phyloP scores from a whole-genome alignment of 2,113 vertebrate genomes.

The Bolborhynchus lineola region DNA sequence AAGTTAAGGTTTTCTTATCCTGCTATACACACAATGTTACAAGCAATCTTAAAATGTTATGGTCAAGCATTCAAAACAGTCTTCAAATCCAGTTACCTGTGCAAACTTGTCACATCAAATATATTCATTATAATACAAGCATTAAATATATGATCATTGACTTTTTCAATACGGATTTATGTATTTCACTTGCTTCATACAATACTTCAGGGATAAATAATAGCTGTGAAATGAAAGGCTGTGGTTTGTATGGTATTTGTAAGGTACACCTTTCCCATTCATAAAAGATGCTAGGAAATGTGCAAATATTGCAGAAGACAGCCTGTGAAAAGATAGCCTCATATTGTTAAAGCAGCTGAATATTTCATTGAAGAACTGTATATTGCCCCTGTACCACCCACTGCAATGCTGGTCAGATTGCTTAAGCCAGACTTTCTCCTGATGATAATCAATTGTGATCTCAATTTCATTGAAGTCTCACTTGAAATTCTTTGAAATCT shows the following conservation, averaged over 20 bases:
- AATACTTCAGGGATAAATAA: neutral
- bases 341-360: neutral
- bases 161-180: neutral
- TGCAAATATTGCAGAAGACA: neutral
- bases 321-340: neutral
- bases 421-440: neutral
- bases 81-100: neutral
- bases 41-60: neutral
- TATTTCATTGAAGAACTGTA: neutral
- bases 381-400: neutral
- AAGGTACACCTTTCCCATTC: neutral
- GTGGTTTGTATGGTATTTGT: neutral
- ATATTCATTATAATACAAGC: neutral
- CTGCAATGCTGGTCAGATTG: neutral
- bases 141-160: neutral
- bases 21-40: neutral
- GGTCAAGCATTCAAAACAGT: neutral
- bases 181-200: neutral
- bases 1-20: neutral
- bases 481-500: neutral
- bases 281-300: neutral
- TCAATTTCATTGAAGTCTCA: neutral
- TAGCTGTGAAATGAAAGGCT: neutral
- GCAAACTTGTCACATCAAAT: neutral
- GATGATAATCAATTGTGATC: neutral